Evolutionary conservation across 2,797 vertebrate species (phyloP).

Genomic region (Morus bassanus): DNA sequence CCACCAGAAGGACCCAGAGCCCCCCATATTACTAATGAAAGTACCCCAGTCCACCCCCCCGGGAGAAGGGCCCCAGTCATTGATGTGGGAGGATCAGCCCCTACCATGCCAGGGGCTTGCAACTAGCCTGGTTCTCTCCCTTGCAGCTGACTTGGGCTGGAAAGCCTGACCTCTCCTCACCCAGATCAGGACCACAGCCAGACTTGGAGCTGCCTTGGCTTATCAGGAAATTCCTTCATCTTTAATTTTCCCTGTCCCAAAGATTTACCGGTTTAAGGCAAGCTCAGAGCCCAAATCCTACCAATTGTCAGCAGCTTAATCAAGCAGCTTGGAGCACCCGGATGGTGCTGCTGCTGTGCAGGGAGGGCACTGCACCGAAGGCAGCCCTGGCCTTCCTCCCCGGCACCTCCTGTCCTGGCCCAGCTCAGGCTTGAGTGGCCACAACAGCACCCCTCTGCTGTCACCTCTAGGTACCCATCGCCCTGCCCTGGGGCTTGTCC

Average conservation of each 20-base stretch:
- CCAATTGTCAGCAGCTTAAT: slow-evolving; percentile 24
- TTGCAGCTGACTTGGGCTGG: neutral
- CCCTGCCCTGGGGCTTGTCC: neutral
- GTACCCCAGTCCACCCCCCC: accelerated
- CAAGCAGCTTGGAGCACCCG: neutral
- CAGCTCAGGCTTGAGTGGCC: neutral
- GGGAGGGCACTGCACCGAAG: neutral
- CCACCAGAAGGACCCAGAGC: neutral
- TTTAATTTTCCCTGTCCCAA: slow-evolving; percentile 55
- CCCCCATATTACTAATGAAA: neutral
- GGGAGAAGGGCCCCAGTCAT: neutral
- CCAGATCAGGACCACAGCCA: neutral
- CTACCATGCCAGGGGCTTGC: accelerated
- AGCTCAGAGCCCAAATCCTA: slow-evolving; percentile 57
- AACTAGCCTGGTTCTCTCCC: neutral
- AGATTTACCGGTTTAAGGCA: slow-evolving; percentile 54
- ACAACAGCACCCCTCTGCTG: neutral
- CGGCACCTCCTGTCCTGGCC: neutral
- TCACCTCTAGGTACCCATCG: neutral
- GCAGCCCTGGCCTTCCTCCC: neutral
- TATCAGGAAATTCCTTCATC: slow-evolving; percentile 33
- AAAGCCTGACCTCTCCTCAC: slow-evolving; percentile 23
- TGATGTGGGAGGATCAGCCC: neutral
- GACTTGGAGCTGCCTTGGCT: slow-evolving; percentile 24
- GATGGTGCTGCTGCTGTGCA: neutral